Percentiles rank a stretch among this genome's conserved stretches.
Conservation (phyloP, 2,888 invertebrate species). For the Drosophila limbata region DNA sequence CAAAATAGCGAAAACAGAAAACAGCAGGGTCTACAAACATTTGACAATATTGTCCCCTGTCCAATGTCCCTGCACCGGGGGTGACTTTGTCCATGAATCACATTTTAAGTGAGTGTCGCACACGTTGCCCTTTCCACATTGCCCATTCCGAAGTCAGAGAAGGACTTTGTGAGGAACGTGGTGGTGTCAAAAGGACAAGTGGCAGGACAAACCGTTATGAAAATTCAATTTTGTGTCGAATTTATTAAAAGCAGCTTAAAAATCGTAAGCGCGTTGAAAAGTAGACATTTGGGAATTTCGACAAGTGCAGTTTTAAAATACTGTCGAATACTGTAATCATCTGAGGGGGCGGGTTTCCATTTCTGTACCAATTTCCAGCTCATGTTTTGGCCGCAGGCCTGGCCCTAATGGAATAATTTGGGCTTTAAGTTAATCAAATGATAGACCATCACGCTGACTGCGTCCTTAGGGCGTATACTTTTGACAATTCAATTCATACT, state of each 20-base stretch:
- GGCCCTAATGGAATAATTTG: constrained; percentile 74
- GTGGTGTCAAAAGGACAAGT: constrained; percentile 80
- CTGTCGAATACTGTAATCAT: constrained; percentile 12
- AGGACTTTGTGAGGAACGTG: constrained; percentile 14
- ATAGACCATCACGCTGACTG: background rate
- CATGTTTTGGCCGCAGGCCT: constrained; percentile 71
- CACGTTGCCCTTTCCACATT: constrained; percentile 38
- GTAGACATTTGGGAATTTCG: constrained; percentile 83
- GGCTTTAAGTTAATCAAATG: constrained; percentile 67
- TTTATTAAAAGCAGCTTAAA: constrained; percentile 84
- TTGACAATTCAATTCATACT: constrained; percentile 6
- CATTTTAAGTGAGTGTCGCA: constrained; percentile 83
- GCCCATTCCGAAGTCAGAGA: background rate
- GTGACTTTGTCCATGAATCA: constrained; percentile 81
- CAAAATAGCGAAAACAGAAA: constrained; percentile 31
- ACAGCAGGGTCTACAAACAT: constrained; percentile 7
- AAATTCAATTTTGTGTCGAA: constrained; percentile 85
- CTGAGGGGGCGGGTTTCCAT: constrained; percentile 40
- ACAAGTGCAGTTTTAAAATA: constrained; percentile 64
- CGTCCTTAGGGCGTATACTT: constrained; percentile 16
- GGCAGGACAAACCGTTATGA: constrained; percentile 79
- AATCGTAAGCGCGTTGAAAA: constrained; percentile 77
- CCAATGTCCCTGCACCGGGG: constrained; percentile 37
- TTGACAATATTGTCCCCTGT: constrained; percentile 9
- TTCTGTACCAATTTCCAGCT: constrained; percentile 33